These are phyloP conservation scores for Metalampra italica DNA, from an alignment of 2,888 invertebrate species.

Conservation along the genomic window DNA sequence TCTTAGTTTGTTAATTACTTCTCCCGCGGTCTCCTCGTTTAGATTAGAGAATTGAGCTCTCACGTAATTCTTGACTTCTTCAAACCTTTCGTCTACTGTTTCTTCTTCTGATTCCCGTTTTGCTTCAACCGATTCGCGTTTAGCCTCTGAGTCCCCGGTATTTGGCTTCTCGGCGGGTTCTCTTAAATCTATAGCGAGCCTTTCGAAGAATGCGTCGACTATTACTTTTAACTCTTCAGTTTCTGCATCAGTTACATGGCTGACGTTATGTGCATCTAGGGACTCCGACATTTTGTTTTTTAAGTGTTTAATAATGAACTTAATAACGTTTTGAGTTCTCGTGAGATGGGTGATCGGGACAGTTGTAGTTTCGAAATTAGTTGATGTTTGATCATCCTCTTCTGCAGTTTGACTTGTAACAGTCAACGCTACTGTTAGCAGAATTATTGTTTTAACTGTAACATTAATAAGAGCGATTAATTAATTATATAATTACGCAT, in stretches of 20 bases:
- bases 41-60: constrained; percentile 22
- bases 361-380: background rate
- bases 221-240: constrained; percentile 19
- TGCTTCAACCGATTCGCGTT: background rate
- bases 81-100: constrained; percentile 16
- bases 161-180: constrained; percentile 20
- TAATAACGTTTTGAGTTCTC: background rate
- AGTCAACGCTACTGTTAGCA: background rate
- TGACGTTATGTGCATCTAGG: constrained; percentile 14
- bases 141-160: constrained; percentile 4
- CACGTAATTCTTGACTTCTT: constrained; percentile 23
- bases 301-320: constrained; percentile 19
- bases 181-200: constrained; percentile 29
- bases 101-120: background rate
- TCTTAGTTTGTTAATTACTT: constrained; percentile 26
- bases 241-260: constrained; percentile 12
- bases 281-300: constrained; percentile 17
- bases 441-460: background rate
- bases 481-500: too few relatives aligned
- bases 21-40: constrained; percentile 18
- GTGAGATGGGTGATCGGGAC: background rate
- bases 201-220: constrained; percentile 29
- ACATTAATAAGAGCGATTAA: background rate
- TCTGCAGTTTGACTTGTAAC: background rate
- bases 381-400: background rate